phyloP scores from a whole-genome alignment of 2,888 invertebrate genomes.

The Rhogogaster chlorosoma region DNA sequence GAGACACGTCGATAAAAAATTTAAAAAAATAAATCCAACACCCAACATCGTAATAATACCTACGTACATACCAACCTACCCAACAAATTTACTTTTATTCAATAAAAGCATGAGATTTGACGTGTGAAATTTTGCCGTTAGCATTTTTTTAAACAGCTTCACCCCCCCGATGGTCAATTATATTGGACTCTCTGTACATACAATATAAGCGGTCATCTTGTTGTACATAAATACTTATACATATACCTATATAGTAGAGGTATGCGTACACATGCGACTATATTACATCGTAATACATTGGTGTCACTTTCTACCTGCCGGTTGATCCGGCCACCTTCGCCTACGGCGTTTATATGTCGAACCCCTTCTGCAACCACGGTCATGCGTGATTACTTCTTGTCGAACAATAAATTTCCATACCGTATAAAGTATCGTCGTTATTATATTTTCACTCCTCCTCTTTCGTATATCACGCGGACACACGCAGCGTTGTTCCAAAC shows the following conservation, averaged over 20 bases:
- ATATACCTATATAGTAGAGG: background rate
- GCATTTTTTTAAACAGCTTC: background rate
- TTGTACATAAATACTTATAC: background rate
- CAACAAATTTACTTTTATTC: background rate
- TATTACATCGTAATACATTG: constrained; percentile 31
- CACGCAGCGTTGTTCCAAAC: background rate
- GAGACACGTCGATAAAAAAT: background rate
- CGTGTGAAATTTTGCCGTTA: background rate
- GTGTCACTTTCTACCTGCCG: constrained; percentile 51
- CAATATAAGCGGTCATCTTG: background rate
- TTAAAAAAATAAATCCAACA: background rate
- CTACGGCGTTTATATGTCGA: background rate
- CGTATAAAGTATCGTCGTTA: background rate
- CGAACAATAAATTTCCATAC: constrained; percentile 18
- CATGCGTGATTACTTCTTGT: constrained; percentile 6
- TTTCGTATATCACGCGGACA: background rate
- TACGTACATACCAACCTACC: background rate
- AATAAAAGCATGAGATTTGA: background rate
- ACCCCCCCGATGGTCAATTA: background rate
- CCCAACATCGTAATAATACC: background rate
- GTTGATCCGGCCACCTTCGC: constrained; percentile 43
- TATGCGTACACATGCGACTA: background rate
- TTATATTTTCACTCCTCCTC: background rate
- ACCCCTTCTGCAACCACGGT: background rate
- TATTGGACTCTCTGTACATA: constrained; percentile 14